These are phyloP conservation scores for Prunella himalayana DNA, from an alignment of 2,113 vertebrate genomes.

Conservation along the genomic window DNA sequence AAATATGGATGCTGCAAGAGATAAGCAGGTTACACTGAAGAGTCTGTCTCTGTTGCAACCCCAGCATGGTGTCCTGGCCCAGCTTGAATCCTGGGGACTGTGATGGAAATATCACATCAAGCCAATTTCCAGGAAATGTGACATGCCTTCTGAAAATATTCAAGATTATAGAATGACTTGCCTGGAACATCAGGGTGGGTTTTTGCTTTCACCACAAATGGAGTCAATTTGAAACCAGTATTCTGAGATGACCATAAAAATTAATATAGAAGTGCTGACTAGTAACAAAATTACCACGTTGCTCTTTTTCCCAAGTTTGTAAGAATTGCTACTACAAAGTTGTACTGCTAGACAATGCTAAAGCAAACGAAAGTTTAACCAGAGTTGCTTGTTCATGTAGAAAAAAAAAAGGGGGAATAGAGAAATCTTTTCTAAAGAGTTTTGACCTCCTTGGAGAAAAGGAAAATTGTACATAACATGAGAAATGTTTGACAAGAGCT, in stretches of 20 bases:
- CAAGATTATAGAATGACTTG: not conserved
- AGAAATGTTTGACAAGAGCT: not conserved
- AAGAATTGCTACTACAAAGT: not conserved
- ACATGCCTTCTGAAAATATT: not conserved
- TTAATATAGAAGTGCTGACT: not conserved
- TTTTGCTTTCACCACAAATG: not conserved
- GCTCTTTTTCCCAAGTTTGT: not conserved
- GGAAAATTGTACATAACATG: not conserved
- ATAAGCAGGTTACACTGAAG: not conserved
- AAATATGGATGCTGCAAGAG: not conserved
- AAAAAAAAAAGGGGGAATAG: not conserved
- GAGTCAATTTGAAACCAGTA: not conserved
- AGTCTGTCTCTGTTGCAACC: not conserved
- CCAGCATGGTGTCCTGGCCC: fast-evolving
- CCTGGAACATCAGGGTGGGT: not conserved
- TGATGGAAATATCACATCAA: fast-evolving
- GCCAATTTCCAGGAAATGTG: not conserved
- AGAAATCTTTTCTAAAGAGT: not conserved
- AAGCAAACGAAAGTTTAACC: not conserved
- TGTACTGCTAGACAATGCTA: not conserved
- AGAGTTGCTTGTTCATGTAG: not conserved
- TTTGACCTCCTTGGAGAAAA: not conserved
- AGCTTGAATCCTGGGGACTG: not conserved
- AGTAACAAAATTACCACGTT: not conserved
- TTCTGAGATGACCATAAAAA: not conserved